Evolutionary conservation across 1,140 invertebrate genomes (phyloP), one percentile per base, ranked within the genome.

Genomic region (Hydropsyche tenuis): DNA sequence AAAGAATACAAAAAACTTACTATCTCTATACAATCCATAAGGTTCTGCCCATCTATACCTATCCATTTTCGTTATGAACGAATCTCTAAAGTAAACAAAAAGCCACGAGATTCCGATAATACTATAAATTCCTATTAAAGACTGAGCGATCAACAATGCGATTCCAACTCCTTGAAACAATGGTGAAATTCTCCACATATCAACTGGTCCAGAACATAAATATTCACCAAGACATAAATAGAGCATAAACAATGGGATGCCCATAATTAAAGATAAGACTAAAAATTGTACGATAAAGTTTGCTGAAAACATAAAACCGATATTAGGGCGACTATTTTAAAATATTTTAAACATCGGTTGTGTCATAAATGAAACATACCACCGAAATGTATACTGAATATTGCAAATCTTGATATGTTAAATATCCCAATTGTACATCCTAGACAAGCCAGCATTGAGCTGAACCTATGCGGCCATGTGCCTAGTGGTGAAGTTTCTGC

Each of bases 171-270:
- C 93, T 84, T 94, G 92, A 81, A 96, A 96, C 72, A 96, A 89
- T 0, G 95, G 95, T 53, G 94, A 96, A 78, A 97, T 95, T 77
- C 88, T 90, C 94, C 95, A 97, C 94, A 96, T 96, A 76, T 95
- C 93, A 30, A 96, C 88, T 2, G 93, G 91, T 0, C 94, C 94
- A 0, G 92, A 88, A n/a, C 90, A 89, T 45, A 96, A 84, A 80
- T 93, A 91, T 81, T 95, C 93, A 2, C 95, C 95, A 45, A 96
- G 84, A 74, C 93, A 93, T 80, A 95, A 88, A 81, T 95, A 92
- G 56, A 96, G 87, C 42, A 93, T 94, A 69, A 96, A 89, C 53
- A 96, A 81, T 7, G 95, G 95, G 78, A 96, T 91, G 53, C 95
- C 95, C 80, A 96, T 88, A 42, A 95, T 79, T 42, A 95, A 79